Evolutionary conservation across 2,113 vertebrate species (phyloP).

Genomic region (Pogona vitticeps): DNA sequence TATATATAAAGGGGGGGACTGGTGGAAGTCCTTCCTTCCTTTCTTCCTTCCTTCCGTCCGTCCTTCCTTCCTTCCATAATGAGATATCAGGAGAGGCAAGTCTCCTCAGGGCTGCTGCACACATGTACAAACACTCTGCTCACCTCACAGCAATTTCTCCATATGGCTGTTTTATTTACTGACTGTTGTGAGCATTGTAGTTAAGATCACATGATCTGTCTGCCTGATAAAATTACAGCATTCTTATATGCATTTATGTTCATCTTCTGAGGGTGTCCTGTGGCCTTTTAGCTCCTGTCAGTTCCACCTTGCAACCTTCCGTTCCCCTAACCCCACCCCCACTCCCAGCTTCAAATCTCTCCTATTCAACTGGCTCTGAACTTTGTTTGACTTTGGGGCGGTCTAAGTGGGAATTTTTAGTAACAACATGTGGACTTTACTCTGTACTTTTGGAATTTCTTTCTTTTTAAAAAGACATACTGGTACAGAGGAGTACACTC

Average conservation of each 20-base stretch:
- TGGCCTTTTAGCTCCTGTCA: background rate
- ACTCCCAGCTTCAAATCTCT: background rate
- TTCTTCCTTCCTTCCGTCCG: too few relatives aligned
- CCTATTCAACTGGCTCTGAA: background rate
- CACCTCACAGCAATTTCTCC: background rate
- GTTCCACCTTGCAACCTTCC: background rate
- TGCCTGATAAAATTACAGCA: background rate
- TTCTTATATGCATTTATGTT: background rate
- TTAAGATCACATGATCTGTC: background rate
- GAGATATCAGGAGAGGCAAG: too few relatives aligned
- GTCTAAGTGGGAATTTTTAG: slow-evolving; percentile 4
- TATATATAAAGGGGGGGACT: too few relatives aligned
- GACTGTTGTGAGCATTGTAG: background rate
- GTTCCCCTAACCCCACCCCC: too few relatives aligned
- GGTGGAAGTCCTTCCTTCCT: too few relatives aligned
- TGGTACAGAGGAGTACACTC: slow-evolving; percentile 58
- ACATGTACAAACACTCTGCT: too few relatives aligned
- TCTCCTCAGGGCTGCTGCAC: too few relatives aligned
- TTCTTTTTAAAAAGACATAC: background rate
- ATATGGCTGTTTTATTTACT: background rate
- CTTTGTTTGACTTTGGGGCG: background rate
- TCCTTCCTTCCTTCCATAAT: too few relatives aligned
- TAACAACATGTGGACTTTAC: slow-evolving; percentile 12
- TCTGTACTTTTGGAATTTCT: too few relatives aligned
- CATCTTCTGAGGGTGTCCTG: background rate